Evolutionary conservation across 2,797 vertebrate species (phyloP), one percentile per base, ranked within the genome.

Genomic region (Triplophysa yarkandensis): DNA sequence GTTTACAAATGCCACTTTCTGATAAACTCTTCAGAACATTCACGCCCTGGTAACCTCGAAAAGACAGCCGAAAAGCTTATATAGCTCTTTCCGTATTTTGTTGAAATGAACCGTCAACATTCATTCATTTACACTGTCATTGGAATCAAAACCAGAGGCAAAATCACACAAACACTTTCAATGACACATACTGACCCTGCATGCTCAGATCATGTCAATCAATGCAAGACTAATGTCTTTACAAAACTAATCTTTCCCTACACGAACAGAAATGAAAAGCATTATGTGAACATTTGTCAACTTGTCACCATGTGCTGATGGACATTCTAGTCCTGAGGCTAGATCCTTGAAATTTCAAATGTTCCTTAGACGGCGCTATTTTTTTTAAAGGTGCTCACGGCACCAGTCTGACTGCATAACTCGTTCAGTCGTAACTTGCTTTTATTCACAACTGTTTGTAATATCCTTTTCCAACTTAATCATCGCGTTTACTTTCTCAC

Each of bases 351-450:
- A 34, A 2, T 19, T 13, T 25, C 5, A 6, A 32, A 4, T 46
- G 7, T 57, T 57, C 19, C 50, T 57, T 3, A 58, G 55, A 58
- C 27, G 5, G 17, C 4, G 2, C 4, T 52, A 30, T 25, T 7
- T 62, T 17, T n/a, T 50, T 48, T 13, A 7, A 52, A 17, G 3
- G 55, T 3, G 48, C 36, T 25, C 4, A n/a, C 16, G 6, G 25
- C 19, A 64, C 61, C 62, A 74, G 62, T 74, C 27, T 43, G 28
- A 57, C 62, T 25, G 52, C 71, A 74, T 57, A 55, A 30, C n/a
- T 16, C 3, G 41, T 65, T 74, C 6, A 63, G 62, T 74, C 50
- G 7, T 23, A 65, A 55, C 63, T 66, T 67, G 72, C 62, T 67
- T 57, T 46, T 4, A 58, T 27, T 27, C 30, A 17, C 19, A 13